Evolutionary conservation across 2,888 invertebrate genomes (phyloP).

Genomic region (Thymelicus sylvestris): DNA sequence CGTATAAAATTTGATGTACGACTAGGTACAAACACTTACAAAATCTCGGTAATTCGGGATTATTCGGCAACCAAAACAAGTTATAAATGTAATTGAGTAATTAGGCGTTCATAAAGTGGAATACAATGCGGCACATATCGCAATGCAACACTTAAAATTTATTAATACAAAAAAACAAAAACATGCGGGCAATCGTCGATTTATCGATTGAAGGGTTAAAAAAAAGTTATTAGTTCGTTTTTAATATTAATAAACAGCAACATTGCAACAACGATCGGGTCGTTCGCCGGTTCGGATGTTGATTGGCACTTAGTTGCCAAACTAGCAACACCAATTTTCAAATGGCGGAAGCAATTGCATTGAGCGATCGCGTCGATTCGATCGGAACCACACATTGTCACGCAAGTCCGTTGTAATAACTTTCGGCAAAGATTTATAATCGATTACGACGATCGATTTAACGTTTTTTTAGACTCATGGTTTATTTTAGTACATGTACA

Average conservation of each 20-base stretch:
- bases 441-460: not conserved
- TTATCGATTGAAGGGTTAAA: slow-evolving; percentile 12
- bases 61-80: not conserved
- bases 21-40: not conserved
- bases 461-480: not conserved
- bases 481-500: too few relatives aligned
- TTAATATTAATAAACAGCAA: slow-evolving; percentile 23
- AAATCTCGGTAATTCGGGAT: not conserved
- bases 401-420: slow-evolving; percentile 55
- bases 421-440: slow-evolving; percentile 57
- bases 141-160: not conserved
- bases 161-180: not conserved
- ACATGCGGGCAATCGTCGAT: slow-evolving; percentile 6
- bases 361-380: slow-evolving; percentile 42
- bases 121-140: not conserved
- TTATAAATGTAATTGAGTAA: slow-evolving; percentile 2
- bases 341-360: slow-evolving; percentile 58
- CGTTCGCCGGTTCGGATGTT: not conserved
- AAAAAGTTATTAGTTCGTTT: slow-evolving; percentile 6
- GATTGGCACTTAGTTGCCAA: slow-evolving; percentile 44
- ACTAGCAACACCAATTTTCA: slow-evolving; percentile 48
- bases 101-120: not conserved
- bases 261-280: slow-evolving; percentile 29
- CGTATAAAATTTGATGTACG: too few relatives aligned
- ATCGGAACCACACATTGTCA: slow-evolving; percentile 60